Evolutionary conservation across 2,113 vertebrate species (phyloP), one percentile per base, ranked within the genome.

Genomic region (Xiphophorus maculatus): DNA sequence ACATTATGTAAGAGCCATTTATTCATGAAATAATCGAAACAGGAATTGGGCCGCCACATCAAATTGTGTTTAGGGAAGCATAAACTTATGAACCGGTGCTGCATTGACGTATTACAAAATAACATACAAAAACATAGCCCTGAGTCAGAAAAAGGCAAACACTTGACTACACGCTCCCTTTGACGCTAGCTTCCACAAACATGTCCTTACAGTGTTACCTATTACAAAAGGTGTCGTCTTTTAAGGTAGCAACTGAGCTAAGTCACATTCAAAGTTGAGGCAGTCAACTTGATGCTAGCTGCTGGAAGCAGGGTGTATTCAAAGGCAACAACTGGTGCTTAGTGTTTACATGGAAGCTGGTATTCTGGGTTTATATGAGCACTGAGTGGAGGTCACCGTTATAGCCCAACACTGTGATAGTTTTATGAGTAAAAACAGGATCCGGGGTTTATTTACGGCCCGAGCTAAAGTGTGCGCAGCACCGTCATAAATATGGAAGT

Each of bases 231-330:
- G 51, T n/a, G 51, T n/a, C 51, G 51, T 3, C 17, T 8, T 42
- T 42, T 42, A 42, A 48, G 44, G 44, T 48, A 48, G 44, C 44
- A 48, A 58, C 2, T n/a, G 7, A 58, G 51, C 51, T 58, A 30
- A 15, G 15, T 25, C 69, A 9, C 66, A 58, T 44, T 61, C 17
- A n/a, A 27, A n/a, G 60, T 58, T 58, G 44, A 48, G 44, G 44
- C 63, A 28, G 71, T 70, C 51, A 58, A 33, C 42, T 62, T 29
- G 25, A 3, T n/a, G 77, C n/a, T 69, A 71, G 74, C 63, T 73
- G 29, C 66, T 73, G 29, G 14, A 64, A 77, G 69, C 75, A 19
- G 73, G 85, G n/a, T 85, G 74, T 61, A 75, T 83, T 84, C 79
- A 83, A 28, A 66, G 69, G 62, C 76, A 69, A 63, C 71, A 71